These are phyloP conservation scores for Scaptomyza polygonia DNA, from an alignment of 2,888 invertebrate species.

Conservation along the genomic window DNA sequence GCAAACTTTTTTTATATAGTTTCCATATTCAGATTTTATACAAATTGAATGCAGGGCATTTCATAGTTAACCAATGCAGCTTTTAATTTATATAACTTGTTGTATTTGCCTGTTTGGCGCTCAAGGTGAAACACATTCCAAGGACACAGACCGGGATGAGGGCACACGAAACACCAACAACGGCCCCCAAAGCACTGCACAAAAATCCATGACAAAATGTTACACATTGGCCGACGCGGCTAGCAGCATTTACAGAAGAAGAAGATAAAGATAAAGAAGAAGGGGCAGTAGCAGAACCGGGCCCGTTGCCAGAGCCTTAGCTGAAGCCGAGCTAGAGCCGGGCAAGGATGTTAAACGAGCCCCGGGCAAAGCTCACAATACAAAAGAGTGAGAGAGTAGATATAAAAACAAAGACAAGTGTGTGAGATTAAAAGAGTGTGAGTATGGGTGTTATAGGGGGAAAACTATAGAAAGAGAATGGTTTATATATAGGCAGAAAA, in stretches of 20 bases:
- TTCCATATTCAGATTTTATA: too few relatives aligned
- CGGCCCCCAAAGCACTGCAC: constrained; percentile 27
- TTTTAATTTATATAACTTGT: constrained; percentile 47
- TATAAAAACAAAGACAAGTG: neutral
- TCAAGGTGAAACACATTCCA: constrained; percentile 59
- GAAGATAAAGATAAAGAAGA: constrained; percentile 16
- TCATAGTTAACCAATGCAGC: neutral
- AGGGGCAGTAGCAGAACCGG: constrained; percentile 6
- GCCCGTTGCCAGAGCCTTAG: constrained; percentile 2
- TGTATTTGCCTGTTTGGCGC: constrained; percentile 50
- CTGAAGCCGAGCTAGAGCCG: constrained; percentile 26
- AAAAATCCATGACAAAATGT: constrained; percentile 70
- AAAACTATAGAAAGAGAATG: neutral
- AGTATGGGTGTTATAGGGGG: neutral
- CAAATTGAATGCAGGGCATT: constrained; percentile 14
- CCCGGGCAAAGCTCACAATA: constrained; percentile 25
- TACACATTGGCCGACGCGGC: constrained; percentile 64
- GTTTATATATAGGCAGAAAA: neutral
- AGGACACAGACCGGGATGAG: constrained; percentile 42
- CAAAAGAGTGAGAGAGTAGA: neutral
- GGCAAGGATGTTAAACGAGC: constrained; percentile 47
- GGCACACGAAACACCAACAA: constrained; percentile 15
- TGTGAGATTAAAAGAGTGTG: constrained; percentile 4
- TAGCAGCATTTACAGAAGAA: constrained; percentile 5
- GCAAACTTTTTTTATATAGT: too few relatives aligned